A percentile compares a stretch with the other conserved stretches of the same genome.
phyloP scores from a whole-genome alignment of 2,888 invertebrate genomes.

The Lochmaea capreae region DNA sequence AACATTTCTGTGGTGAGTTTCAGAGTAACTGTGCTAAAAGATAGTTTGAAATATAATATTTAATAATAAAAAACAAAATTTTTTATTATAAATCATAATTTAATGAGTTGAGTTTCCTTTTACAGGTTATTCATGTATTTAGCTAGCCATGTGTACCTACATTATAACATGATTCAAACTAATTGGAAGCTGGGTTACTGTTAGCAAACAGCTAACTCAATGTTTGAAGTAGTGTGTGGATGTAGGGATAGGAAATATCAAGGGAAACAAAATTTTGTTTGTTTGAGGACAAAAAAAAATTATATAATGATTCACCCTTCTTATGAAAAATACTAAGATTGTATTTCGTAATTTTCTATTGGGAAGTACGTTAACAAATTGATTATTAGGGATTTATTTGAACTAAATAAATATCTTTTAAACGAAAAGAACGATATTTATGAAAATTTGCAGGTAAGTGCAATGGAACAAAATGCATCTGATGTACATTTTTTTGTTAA shows the following conservation, averaged over 20 bases:
- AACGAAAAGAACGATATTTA: no score
- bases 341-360: no score
- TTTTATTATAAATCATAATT: background rate
- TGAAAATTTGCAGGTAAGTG: no score
- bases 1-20: no score
- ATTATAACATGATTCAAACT: background rate
- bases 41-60: background rate
- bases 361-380: no score
- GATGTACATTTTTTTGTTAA: no score
- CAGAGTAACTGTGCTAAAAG: no score
- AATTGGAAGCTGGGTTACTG: background rate
- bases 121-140: background rate
- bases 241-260: background rate
- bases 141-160: background rate
- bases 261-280: background rate
- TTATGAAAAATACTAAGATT: no score
- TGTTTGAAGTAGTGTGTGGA: background rate
- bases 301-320: background rate
- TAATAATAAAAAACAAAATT: background rate
- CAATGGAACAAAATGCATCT: no score
- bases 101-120: background rate
- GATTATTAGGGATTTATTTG: no score
- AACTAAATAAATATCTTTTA: no score
- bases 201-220: slow-evolving; percentile 5
- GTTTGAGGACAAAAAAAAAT: background rate